Percentiles rank a stretch among this genome's conserved stretches.
Conservation (phyloP, 2,888 invertebrate genomes). For the Zhuqinia jingwanae region DNA sequence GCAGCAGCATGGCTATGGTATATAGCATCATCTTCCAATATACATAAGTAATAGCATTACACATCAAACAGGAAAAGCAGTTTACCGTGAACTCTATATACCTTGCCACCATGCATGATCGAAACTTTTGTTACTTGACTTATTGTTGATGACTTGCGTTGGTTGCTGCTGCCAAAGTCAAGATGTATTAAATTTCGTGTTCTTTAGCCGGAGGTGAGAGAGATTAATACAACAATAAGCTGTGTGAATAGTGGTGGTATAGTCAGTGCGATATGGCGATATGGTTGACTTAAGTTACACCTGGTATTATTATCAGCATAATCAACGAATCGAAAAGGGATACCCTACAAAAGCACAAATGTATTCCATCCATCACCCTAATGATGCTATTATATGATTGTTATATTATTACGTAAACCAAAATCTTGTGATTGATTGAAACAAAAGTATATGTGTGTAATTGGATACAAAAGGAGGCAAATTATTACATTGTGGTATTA, state of each 20-base stretch:
- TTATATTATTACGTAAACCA: too few species aligned
- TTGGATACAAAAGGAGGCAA: too few species aligned
- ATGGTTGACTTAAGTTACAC: conserved; percentile 21
- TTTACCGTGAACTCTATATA: conserved; percentile 15
- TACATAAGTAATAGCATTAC: background rate
- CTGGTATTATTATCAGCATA: background rate
- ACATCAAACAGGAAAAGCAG: background rate
- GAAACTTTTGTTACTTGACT: background rate
- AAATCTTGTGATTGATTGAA: background rate
- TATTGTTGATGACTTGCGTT: background rate
- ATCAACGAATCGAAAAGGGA: too few species aligned
- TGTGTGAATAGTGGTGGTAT: background rate
- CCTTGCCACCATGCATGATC: background rate
- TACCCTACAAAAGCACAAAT: too few species aligned
- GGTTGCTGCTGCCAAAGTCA: background rate
- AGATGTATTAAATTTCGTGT: conserved; percentile 2
- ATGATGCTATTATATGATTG: too few species aligned
- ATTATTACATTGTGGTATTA: too few species aligned
- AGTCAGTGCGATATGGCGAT: background rate
- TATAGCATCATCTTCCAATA: background rate
- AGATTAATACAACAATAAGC: background rate
- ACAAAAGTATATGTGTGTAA: too few species aligned
- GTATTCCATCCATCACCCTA: too few species aligned
- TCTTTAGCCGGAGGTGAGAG: background rate
- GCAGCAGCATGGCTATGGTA: too few species aligned